Evolutionary conservation across 2,797 vertebrate genomes (phyloP), one percentile per base, ranked within the genome.

Genomic region (Aselliscus stoliczkanus): DNA sequence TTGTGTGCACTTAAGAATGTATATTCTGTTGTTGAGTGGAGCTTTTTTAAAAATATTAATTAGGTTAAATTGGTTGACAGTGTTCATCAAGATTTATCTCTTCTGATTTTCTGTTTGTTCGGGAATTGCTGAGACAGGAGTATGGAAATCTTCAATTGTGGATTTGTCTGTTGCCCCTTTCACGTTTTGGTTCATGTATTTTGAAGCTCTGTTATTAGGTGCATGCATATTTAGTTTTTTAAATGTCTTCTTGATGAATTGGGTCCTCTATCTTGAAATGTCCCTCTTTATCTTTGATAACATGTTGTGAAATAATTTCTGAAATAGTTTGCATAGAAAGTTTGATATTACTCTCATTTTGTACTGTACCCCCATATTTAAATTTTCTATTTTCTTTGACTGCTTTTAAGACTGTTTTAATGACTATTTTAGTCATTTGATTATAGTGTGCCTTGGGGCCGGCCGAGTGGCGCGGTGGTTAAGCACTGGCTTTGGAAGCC

Each of bases 241-340:
- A 42, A 64, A 73, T 80, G 14, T 93, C 50, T 90, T 94, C 50
- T 89, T 89, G 56, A 64, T 77, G 76, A 75, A 69, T 94, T 85
- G 39, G 29, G 15, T 88, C 25, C 62, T 76, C 70, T 88, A 7
- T 80, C 62, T 89, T 82, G 88, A 93, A 90, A 70, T 82, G 15
- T 7, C 15, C 58, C 21, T 37, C 39, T 76, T 93, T 65, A 44
- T 70, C 20, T 88, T 25, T 54, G 39, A 7, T 87, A 47, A 81
- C 81, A 56, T 4, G 7, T 72, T 76, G 27, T 60, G 25, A 82
- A 67, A 69, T 88, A 23, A 27, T 91, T 91, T 77, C 67, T 93
- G 58, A 75, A 90, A 65, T 47, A 91, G 21, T 20, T 50, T 77
- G 34, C 37, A 12, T 72, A 65, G 54, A 83, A 87, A 52, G 69